phyloP scores from a whole-genome alignment of 2,113 vertebrate genomes.

The Leiothrix lutea region DNA sequence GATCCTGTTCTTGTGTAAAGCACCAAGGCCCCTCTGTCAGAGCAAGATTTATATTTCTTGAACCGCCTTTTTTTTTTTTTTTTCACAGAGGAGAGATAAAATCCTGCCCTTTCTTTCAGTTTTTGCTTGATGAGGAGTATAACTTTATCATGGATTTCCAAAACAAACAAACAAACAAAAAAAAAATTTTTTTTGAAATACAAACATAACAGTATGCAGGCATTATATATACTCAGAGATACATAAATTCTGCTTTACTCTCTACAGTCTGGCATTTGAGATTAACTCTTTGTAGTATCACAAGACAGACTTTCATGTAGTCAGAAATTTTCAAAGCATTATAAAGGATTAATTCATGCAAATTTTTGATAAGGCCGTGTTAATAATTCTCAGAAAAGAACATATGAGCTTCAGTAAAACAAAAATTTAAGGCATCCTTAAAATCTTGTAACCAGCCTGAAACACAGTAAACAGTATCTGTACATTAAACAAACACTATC shows the following conservation, averaged over 20 bases:
- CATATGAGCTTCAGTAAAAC: not conserved
- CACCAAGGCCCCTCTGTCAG: not conserved
- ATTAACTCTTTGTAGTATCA: slow-evolving; percentile 27
- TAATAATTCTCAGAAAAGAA: not conserved
- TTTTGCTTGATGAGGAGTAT: not conserved
- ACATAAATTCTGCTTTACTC: not conserved
- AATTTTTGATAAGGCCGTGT: slow-evolving; percentile 20
- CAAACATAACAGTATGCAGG: not conserved
- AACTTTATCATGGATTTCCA: not conserved
- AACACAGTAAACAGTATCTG: not conserved
- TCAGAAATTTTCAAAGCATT: slow-evolving; percentile 5
- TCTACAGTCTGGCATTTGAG: not conserved
- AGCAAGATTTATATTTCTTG: not conserved
- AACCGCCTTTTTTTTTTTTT: too few species aligned
- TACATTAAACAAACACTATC: not conserved
- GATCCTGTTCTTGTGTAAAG: not conserved
- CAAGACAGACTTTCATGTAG: not conserved
- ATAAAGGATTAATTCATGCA: slow-evolving; percentile 19
- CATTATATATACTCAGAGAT: not conserved
- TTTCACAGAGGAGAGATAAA: not conserved
- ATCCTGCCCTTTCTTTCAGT: not conserved
- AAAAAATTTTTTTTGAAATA: too few species aligned
- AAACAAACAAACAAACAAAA: not conserved
- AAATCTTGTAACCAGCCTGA: not conserved
- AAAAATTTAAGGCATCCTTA: not conserved